A percentile compares a stretch with the other conserved stretches of the same genome.
phyloP scores from a whole-genome alignment of 2,113 vertebrate genomes.

The Microcebus ravelobensis region DNA sequence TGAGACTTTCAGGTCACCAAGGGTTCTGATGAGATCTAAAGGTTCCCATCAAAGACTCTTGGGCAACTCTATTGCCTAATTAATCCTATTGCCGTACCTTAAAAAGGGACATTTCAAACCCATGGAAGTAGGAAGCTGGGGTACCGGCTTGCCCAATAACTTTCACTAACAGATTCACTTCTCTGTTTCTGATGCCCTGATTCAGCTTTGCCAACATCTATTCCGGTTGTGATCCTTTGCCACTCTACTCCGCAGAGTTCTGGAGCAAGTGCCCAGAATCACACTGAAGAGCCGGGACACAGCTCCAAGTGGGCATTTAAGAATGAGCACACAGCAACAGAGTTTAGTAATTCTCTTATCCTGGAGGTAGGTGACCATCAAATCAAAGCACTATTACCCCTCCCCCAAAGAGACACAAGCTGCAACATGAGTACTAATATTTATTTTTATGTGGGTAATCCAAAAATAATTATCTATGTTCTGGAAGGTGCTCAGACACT shows the following conservation, averaged over 20 bases:
- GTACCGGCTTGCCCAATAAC: background rate
- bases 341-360: background rate
- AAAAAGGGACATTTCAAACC: conserved; percentile 11
- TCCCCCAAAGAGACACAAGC: background rate
- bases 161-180: background rate
- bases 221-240: background rate
- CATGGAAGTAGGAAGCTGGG: background rate
- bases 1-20: background rate
- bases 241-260: background rate
- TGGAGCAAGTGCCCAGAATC: background rate
- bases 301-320: background rate
- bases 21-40: background rate
- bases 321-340: background rate
- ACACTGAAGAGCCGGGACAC: background rate
- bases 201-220: background rate
- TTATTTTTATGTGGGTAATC: conserved; percentile 41
- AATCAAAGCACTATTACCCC: background rate
- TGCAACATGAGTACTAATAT: background rate
- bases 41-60: background rate
- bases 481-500: conserved; percentile 48
- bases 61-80: background rate
- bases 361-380: background rate
- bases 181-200: conserved; percentile 2
- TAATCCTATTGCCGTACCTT: background rate
- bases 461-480: conserved; percentile 49